Percentiles rank a stretch among this genome's conserved stretches.
Evolutionary conservation across 30 jellyfish, hydroid and myxozoan species (phyloP).

Genomic region (Turritopsis rubra): DNA sequence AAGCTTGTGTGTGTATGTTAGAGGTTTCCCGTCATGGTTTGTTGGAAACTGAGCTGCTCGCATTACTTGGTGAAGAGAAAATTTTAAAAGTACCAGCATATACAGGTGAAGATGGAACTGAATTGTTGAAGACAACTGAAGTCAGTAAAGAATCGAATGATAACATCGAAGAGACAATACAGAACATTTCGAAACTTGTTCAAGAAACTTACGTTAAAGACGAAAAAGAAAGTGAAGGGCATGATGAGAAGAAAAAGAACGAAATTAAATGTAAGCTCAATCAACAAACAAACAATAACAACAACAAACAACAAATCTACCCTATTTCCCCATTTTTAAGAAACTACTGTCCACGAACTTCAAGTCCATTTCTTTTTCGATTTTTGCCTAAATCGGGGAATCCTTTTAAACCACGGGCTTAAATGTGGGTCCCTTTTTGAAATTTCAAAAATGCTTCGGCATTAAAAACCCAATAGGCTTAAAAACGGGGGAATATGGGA

Average conservation of each 20-base stretch:
- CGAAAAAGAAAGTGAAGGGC: constrained; percentile 13
- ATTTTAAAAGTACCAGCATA: constrained; percentile 36
- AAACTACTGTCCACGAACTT: no score
- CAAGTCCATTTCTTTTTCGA: no score
- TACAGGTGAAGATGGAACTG: constrained; percentile 13
- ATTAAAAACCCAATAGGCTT: no score
- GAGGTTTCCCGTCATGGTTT: constrained; percentile 98
- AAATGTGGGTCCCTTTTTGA: no score
- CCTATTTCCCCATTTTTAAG: no score
- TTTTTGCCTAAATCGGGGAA: no score
- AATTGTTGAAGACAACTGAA: constrained; percentile 9
- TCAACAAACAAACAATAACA: not conserved
- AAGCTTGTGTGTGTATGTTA: constrained; percentile 84
- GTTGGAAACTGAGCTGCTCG: constrained; percentile 80
- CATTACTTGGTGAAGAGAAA: constrained; percentile 65
- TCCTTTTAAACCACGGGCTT: no score
- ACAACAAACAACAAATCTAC: not conserved
- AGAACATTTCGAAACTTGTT: constrained; percentile 34
- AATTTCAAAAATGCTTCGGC: no score
- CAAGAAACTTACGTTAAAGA: constrained; percentile 61
- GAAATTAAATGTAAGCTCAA: not conserved
- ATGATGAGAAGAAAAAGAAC: not conserved
- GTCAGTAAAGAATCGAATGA: constrained; percentile 26
- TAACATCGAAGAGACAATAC: constrained; percentile 31
- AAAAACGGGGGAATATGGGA: no score